These are phyloP conservation scores for Aplysia californica DNA, from an alignment of 1,140 invertebrate genomes.

Conservation along the genomic window DNA sequence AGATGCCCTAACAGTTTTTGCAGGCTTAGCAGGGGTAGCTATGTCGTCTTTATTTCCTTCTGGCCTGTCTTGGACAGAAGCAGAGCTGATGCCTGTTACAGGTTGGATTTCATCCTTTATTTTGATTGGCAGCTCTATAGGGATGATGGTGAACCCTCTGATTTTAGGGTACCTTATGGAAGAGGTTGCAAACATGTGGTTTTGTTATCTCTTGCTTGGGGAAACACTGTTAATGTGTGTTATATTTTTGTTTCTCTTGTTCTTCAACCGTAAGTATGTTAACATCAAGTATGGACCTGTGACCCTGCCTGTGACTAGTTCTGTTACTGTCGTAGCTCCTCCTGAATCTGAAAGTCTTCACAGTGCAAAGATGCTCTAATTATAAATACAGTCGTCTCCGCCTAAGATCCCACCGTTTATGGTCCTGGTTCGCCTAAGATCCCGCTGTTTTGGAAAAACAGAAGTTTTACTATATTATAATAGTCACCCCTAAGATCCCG, in stretches of 20 bases:
- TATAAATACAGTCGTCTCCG: no score
- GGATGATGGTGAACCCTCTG: conserved; percentile 37
- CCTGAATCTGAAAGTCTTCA: background rate
- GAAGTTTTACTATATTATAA: no score
- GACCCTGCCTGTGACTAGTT: no score
- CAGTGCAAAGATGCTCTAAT: background rate
- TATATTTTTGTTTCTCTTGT: conserved; percentile 22
- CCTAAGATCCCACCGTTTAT: no score
- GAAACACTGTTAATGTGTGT: conserved; percentile 31
- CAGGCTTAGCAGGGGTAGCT: conserved; percentile 32
- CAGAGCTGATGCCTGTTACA: conserved; percentile 39
- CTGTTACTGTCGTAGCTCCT: conserved; percentile 5
- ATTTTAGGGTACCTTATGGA: conserved; percentile 45
- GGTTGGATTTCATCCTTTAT: conserved; percentile 42
- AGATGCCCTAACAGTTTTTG: conserved; percentile 17
- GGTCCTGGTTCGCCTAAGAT: no score
- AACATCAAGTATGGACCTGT: conserved; percentile 16
- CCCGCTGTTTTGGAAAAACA: no score
- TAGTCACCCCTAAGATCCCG: no score
- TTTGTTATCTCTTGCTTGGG: conserved; percentile 37
- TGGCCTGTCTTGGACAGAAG: conserved; percentile 41
- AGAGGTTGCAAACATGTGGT: conserved; percentile 42
- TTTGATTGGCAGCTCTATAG: conserved; percentile 37
- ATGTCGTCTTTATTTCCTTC: conserved; percentile 41
- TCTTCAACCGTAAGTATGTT: background rate